phyloP scores from a whole-genome alignment of 30 jellyfish, hydroid and myxozoan species.

The Aurelia sp. region DNA sequence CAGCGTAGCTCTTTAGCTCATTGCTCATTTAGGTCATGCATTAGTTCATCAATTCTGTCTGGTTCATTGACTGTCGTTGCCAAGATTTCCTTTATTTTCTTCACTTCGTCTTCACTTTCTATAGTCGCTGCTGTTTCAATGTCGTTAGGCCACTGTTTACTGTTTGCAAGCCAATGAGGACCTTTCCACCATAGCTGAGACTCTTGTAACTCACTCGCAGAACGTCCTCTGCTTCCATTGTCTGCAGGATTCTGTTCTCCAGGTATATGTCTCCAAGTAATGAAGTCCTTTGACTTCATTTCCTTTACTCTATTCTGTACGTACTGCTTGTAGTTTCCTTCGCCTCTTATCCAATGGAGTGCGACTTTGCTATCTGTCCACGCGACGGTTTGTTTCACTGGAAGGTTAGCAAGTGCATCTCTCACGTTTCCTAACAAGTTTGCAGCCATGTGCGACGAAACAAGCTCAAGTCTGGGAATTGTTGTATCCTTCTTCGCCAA shows the following conservation, averaged over 20 bases:
- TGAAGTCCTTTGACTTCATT: constrained; percentile 27
- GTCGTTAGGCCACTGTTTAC: constrained; percentile 44
- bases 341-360: constrained; percentile 71
- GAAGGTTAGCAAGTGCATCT: constrained; percentile 36
- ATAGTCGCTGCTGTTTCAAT: constrained; percentile 18
- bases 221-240: constrained; percentile 43
- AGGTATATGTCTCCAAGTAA: constrained; percentile 67
- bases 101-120: constrained; percentile 52
- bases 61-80: constrained; percentile 7
- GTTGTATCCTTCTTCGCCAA: constrained; percentile 61
- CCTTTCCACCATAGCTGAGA: constrained; percentile 46
- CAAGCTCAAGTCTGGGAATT: constrained; percentile 83
- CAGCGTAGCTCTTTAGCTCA: too few species aligned
- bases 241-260: constrained; percentile 56
- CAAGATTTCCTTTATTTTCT: constrained; percentile 39
- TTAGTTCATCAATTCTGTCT: not conserved
- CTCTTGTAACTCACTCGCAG: constrained; percentile 2
- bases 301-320: constrained; percentile 69
- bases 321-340: constrained; percentile 59
- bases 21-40: too few species aligned
- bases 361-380: constrained; percentile 80
- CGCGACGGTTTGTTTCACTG: constrained; percentile 13
- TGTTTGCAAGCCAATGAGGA: constrained; percentile 51
- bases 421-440: constrained; percentile 54
- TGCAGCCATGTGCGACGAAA: constrained; percentile 77